These are phyloP conservation scores for Lydus trimaculatus DNA, from an alignment of 2,888 invertebrate species.

Conservation along the genomic window DNA sequence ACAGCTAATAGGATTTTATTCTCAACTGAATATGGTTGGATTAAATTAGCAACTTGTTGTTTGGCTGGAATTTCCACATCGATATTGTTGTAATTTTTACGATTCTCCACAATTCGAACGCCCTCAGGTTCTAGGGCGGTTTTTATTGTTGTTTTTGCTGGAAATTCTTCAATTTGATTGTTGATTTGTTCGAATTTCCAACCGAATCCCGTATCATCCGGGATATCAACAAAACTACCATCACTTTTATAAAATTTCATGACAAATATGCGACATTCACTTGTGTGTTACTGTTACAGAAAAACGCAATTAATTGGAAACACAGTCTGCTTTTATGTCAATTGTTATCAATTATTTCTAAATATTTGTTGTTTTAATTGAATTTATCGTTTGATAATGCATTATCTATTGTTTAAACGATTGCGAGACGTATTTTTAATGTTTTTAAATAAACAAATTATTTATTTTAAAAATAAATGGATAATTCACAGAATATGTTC, in stretches of 20 bases:
- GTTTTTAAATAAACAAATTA: not conserved
- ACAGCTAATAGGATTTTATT: constrained; percentile 45
- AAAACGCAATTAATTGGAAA: not conserved
- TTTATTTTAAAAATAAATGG: not conserved
- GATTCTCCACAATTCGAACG: not conserved
- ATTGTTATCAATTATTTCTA: not conserved
- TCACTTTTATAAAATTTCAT: constrained; percentile 51
- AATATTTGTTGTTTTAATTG: not conserved
- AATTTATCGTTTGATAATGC: not conserved
- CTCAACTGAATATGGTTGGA: constrained; percentile 46
- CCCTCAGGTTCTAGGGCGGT: constrained; percentile 21
- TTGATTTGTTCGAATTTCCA: constrained; percentile 40
- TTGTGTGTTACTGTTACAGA: not conserved
- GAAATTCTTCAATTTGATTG: not conserved
- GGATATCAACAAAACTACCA: constrained; percentile 45
- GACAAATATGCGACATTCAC: not conserved
- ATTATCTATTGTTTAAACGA: not conserved
- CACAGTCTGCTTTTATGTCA: not conserved
- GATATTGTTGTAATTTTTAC: constrained; percentile 20
- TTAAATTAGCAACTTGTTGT: constrained; percentile 41
- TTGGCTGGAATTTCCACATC: constrained; percentile 38
- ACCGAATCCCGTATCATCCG: constrained; percentile 48
- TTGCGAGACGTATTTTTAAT: not conserved
- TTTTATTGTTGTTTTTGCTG: not conserved
- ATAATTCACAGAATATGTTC: not conserved